Conservation (phyloP, 2,888 invertebrate genomes). For the Byasa hedistus region DNA sequence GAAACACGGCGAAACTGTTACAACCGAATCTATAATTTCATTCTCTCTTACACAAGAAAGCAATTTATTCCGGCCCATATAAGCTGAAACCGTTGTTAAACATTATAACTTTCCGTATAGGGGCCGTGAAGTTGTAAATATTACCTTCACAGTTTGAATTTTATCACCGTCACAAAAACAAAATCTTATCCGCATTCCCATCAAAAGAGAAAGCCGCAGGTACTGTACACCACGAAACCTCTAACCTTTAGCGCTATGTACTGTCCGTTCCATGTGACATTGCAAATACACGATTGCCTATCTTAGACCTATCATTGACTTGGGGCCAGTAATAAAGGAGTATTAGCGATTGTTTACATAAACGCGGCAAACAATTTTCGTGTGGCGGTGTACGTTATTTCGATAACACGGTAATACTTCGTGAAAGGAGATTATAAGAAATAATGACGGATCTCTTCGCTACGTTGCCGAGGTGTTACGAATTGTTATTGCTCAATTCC, state of each 20-base stretch:
- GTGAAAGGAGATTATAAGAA: conserved; percentile 16
- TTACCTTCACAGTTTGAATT: conserved; percentile 22
- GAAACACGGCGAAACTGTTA: background rate
- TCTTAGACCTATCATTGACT: conserved; percentile 52
- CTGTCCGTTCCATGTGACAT: conserved; percentile 27
- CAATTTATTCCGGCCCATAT: conserved; percentile 18
- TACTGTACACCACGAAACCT: conserved; percentile 13
- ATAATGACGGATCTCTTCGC: conserved; percentile 17
- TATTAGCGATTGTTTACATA: conserved; percentile 49
- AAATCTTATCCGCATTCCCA: conserved; percentile 26
- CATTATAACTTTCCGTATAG: conserved; percentile 20
- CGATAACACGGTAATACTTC: conserved; percentile 21
- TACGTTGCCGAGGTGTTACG: conserved; percentile 5
- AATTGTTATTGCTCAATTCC: conserved; percentile 12
- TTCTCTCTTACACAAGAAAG: conserved; percentile 21
- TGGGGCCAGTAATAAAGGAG: conserved; percentile 49
- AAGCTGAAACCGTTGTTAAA: conserved; percentile 16
- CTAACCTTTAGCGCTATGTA: conserved; percentile 17
- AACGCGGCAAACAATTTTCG: conserved; percentile 38
- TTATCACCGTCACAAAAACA: conserved; percentile 25
- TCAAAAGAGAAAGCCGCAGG: conserved; percentile 22
- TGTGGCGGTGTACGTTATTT: conserved; percentile 32
- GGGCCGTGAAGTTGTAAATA: conserved; percentile 19
- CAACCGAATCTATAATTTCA: conserved; percentile 4
- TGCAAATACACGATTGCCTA: conserved; percentile 28